A percentile compares a stretch with the other conserved stretches of the same genome.
These are phyloP conservation scores for Onychomys leucogaster DNA, from an alignment of 2,797 vertebrate genomes.

Conservation along the genomic window DNA sequence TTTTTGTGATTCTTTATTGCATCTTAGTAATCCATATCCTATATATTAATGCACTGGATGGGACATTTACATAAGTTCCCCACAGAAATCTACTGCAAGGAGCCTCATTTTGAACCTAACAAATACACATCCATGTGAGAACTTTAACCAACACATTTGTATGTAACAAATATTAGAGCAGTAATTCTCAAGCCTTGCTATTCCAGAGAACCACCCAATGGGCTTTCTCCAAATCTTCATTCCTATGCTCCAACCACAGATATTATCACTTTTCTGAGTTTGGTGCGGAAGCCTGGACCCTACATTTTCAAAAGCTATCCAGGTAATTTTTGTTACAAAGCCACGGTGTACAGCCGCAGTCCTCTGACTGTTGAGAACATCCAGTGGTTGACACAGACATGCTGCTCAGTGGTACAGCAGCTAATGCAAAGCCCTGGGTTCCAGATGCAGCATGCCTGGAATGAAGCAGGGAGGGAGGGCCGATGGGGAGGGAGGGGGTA, in stretches of 20 bases:
- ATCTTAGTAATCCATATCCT: background rate
- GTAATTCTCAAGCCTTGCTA: slow-evolving; percentile 40
- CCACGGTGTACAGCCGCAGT: background rate
- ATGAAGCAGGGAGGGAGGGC: too few relatives aligned
- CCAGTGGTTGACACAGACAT: background rate
- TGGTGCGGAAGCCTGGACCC: background rate
- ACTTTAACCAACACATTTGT: background rate
- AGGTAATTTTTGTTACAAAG: slow-evolving; percentile 46
- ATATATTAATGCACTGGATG: background rate
- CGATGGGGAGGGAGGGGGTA: accelerated
- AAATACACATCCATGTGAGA: background rate
- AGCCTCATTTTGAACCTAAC: slow-evolving; percentile 6
- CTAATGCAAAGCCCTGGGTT: background rate
- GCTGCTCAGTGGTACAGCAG: background rate
- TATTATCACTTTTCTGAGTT: background rate
- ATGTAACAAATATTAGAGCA: background rate
- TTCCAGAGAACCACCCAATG: background rate
- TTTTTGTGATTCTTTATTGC: background rate
- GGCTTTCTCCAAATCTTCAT: background rate
- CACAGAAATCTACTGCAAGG: slow-evolving; percentile 15
- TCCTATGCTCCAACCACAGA: background rate
- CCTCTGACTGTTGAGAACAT: slow-evolving; percentile 28
- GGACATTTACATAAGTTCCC: background rate
- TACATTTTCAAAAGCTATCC: background rate
- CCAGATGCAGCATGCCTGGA: too few relatives aligned